Evolutionary conservation across 2,113 vertebrate species (phyloP).

Genomic region (Colossoma macropomum): DNA sequence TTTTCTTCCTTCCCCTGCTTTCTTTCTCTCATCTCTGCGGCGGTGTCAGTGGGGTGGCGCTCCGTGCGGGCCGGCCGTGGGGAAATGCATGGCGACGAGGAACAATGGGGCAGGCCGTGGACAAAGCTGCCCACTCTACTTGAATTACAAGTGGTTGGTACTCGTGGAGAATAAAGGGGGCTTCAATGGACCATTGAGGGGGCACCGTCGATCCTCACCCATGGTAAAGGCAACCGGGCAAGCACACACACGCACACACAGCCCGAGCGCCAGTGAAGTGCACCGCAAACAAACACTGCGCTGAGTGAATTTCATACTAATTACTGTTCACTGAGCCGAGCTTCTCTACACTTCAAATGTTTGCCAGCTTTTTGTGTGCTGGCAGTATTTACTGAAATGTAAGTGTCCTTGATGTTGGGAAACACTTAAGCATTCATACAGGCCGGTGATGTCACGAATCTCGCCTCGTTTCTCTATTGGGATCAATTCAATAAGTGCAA

Average conservation of each 20-base stretch:
- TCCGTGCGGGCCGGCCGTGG: constrained; percentile 49
- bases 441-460: neutral
- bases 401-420: constrained; percentile 4
- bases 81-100: constrained; percentile 52
- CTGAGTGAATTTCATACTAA: constrained; percentile 48
- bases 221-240: constrained; percentile 47
- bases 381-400: constrained; percentile 8
- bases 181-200: constrained; percentile 62
- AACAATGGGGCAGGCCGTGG: constrained; percentile 55
- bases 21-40: constrained; percentile 52
- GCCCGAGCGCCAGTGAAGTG: constrained; percentile 37
- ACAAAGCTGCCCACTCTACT: constrained; percentile 65
- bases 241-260: constrained; percentile 27
- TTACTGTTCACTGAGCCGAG: constrained; percentile 16
- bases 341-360: constrained; percentile 30
- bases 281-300: constrained; percentile 39
- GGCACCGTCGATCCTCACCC: constrained; percentile 59
- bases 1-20: constrained; percentile 40
- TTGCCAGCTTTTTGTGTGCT: constrained; percentile 42
- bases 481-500: neutral
- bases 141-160: constrained; percentile 70
- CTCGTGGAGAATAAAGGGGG: constrained; percentile 61
- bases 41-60: constrained; percentile 55
- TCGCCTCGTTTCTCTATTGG: neutral
- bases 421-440: neutral